Evolutionary conservation across 2,113 vertebrate genomes (phyloP).

Genomic region (Fukomys damarensis): DNA sequence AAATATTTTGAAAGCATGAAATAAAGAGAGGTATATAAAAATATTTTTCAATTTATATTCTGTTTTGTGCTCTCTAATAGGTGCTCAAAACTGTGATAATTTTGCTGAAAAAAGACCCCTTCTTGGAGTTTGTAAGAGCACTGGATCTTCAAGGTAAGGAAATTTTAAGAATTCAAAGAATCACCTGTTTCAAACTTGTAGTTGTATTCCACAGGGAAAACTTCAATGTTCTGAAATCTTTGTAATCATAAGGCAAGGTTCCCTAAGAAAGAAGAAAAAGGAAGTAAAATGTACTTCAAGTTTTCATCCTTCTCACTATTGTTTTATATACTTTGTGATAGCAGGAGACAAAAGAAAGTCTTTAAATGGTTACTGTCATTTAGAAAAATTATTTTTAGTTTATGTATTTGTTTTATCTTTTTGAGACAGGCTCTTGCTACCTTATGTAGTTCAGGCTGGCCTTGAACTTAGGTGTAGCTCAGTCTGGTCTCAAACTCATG

Average conservation of each 20-base stretch:
- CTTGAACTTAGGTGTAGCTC: neutral
- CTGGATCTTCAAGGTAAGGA: constrained; percentile 97
- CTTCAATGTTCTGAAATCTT: constrained; percentile 29
- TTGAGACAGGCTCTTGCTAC: neutral
- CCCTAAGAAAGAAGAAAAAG: neutral
- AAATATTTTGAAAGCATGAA: constrained; percentile 36
- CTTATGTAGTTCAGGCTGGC: neutral
- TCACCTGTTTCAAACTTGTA: neutral
- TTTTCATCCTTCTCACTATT: neutral
- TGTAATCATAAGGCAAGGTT: neutral
- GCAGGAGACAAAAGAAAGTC: neutral
- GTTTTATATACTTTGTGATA: neutral
- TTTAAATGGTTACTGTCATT: neutral
- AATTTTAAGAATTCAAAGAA: neutral
- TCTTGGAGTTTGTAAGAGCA: constrained; percentile 97
- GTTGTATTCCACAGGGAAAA: neutral
- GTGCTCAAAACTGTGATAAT: constrained; percentile 92
- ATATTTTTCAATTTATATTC: constrained; percentile 57
- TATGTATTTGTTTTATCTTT: neutral
- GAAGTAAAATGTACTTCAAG: neutral
- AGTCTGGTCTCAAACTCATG: neutral
- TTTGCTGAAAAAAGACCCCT: constrained; percentile 97
- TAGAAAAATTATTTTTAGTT: neutral
- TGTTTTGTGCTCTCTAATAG: constrained; percentile 84
- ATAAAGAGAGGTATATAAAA: neutral